Conservation (phyloP, 1,140 invertebrate species). For the Cydia fagiglandana region DNA sequence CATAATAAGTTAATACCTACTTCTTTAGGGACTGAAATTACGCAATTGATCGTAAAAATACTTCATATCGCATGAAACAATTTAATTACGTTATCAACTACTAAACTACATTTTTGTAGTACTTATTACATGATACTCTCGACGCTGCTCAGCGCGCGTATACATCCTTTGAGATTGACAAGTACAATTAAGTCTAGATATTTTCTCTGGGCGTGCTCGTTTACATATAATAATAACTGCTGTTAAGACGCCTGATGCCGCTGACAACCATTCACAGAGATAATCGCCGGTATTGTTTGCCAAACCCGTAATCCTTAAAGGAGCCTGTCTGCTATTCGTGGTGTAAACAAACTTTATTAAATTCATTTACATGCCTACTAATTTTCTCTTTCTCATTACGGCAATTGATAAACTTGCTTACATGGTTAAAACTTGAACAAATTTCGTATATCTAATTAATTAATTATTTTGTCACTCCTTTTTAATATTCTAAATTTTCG, state of each 20-base stretch:
- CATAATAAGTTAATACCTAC: not conserved
- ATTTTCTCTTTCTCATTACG: slow-evolving; percentile 29
- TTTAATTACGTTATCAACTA: not conserved
- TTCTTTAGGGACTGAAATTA: not conserved
- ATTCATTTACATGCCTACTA: slow-evolving; percentile 57
- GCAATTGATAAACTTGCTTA: too few relatives aligned
- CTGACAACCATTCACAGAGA: slow-evolving; percentile 71
- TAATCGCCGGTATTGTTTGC: slow-evolving; percentile 73
- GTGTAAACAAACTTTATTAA: slow-evolving; percentile 71
- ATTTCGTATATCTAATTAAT: too few relatives aligned
- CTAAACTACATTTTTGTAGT: not conserved
- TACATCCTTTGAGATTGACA: slow-evolving; percentile 37
- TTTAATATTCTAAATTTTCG: not conserved
- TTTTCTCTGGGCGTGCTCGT: slow-evolving; percentile 54
- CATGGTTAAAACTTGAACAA: too few relatives aligned
- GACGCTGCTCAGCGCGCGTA: not conserved
- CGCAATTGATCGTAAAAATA: too few relatives aligned
- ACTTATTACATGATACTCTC: not conserved
- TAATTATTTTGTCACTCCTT: too few relatives aligned
- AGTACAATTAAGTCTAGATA: slow-evolving; percentile 40
- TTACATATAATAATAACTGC: slow-evolving; percentile 71
- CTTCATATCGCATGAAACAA: not conserved
- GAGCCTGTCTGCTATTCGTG: slow-evolving; percentile 62
- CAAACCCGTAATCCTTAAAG: slow-evolving; percentile 69
- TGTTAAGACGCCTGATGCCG: slow-evolving; percentile 50